Conservation (phyloP, 2,113 vertebrate genomes). For the Glareola pratincola region DNA sequence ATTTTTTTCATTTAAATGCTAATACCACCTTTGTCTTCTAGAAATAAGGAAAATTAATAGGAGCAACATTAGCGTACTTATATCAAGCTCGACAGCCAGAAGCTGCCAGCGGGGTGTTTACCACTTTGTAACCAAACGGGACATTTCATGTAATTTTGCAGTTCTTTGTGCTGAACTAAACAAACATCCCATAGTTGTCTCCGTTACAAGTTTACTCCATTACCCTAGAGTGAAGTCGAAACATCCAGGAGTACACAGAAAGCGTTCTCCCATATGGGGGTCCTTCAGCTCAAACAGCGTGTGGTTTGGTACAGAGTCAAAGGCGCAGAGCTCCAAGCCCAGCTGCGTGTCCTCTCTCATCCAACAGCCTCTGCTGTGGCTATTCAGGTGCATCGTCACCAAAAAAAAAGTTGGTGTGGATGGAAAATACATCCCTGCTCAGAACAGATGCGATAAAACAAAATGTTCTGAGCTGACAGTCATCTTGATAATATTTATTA, state of each 20-base stretch:
- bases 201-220: background rate
- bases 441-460: background rate
- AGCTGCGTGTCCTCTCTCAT: background rate
- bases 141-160: background rate
- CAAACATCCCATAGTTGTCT: background rate
- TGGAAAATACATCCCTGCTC: background rate
- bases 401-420: background rate
- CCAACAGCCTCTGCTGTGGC: background rate
- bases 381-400: background rate
- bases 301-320: background rate
- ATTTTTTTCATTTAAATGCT: conserved; percentile 37
- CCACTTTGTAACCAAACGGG: background rate
- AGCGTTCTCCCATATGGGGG: accelerated
- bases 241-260: background rate
- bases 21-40: conserved; percentile 24
- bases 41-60: conserved; percentile 18
- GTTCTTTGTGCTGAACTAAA: background rate
- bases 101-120: background rate
- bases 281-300: background rate
- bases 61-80: background rate
- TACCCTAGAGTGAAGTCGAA: background rate
- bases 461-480: background rate
- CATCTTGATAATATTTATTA: background rate
- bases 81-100: background rate
- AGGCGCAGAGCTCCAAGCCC: accelerated